phyloP scores from a whole-genome alignment of 2,888 invertebrate genomes.

The Tenthredo mesomela region DNA sequence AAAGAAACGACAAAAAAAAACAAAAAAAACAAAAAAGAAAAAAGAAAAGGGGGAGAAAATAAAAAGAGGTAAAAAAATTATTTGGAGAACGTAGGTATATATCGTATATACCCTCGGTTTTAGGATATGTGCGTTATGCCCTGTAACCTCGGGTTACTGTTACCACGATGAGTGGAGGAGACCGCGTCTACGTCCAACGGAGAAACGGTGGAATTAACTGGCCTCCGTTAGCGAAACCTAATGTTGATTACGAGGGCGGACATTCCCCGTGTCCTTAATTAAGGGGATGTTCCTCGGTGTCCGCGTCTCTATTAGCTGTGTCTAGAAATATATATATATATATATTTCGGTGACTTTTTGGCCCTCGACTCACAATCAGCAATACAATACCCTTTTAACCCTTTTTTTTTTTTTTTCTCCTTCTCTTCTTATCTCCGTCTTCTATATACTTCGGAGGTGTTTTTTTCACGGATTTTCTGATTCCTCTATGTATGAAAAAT shows the following conservation, averaged over 20 bases:
- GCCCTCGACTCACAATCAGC: background rate
- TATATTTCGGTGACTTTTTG: slow-evolving; percentile 23
- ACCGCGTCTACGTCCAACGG: background rate
- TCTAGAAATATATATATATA: slow-evolving; percentile 26
- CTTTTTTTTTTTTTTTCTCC: background rate
- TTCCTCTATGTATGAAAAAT: background rate
- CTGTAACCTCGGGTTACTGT: slow-evolving; percentile 8
- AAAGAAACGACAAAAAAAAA: background rate
- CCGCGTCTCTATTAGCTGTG: slow-evolving; percentile 43
- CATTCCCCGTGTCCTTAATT: slow-evolving; percentile 42
- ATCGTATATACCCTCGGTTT: background rate
- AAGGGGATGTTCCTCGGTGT: slow-evolving; percentile 48
- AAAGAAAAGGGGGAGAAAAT: background rate
- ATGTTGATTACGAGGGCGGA: slow-evolving; percentile 52
- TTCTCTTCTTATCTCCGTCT: background rate
- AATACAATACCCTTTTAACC: slow-evolving; percentile 22
- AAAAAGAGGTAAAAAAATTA: slow-evolving; percentile 5
- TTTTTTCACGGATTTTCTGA: background rate
- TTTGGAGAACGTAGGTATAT: background rate
- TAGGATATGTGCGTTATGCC: background rate
- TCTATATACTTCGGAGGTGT: background rate
- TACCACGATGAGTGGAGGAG: background rate
- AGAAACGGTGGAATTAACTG: slow-evolving; percentile 46
- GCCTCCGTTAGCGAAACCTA: slow-evolving; percentile 48
- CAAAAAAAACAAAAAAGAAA: background rate